Evolutionary conservation across 2,113 vertebrate species (phyloP).

Genomic region (Verasper variegatus): DNA sequence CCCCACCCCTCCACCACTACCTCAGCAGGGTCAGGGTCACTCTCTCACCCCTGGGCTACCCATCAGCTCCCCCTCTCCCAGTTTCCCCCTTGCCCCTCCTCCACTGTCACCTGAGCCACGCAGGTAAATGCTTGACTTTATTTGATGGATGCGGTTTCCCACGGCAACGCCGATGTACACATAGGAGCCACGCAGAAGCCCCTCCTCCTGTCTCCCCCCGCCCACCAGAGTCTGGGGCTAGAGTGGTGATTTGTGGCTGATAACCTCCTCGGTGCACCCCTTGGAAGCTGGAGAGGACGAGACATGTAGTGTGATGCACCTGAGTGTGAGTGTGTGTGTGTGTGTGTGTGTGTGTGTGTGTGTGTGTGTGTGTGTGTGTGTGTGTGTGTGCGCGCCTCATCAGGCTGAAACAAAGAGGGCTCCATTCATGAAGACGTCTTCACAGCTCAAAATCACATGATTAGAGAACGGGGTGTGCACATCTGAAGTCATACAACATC

Average conservation of each 20-base stretch:
- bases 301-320: conserved; percentile 72
- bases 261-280: conserved; percentile 63
- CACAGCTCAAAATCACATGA: conserved; percentile 21
- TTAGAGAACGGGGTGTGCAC: background rate
- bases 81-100: conserved; percentile 51
- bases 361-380: conserved; percentile 57
- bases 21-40: conserved; percentile 72
- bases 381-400: conserved; percentile 58
- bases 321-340: conserved; percentile 62
- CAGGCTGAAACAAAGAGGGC: conserved; percentile 61
- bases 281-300: conserved; percentile 67
- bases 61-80: conserved; percentile 48
- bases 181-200: conserved; percentile 33
- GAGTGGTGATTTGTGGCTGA: conserved; percentile 72
- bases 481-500: conserved; percentile 1
- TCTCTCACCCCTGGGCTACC: conserved; percentile 59
- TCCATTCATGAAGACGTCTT: conserved; percentile 34
- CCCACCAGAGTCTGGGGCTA: conserved; percentile 34
- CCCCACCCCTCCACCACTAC: conserved; percentile 19
- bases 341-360: conserved; percentile 62
- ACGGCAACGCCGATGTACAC: conserved; percentile 75
- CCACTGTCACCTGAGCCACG: conserved; percentile 84
- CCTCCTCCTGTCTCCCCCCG: conserved; percentile 43
- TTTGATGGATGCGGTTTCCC: conserved; percentile 84
- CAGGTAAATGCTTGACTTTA: conserved; percentile 84